Base-by-base conservation (phyloP, 1,140 invertebrate genomes). In the Aphelinus atriplicis region DNA sequence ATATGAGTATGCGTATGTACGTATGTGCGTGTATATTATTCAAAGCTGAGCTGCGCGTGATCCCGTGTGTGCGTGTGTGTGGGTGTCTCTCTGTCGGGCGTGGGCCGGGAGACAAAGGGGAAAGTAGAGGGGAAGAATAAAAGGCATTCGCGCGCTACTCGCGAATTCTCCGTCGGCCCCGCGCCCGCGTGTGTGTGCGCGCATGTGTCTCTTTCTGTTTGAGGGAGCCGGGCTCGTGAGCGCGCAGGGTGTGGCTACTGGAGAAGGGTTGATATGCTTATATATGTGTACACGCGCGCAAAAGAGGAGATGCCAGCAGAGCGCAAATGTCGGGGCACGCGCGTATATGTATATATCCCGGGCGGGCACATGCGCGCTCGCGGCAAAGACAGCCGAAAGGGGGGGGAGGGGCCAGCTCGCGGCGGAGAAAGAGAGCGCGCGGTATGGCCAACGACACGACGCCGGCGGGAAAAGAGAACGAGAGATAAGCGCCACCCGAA, bases 191-290 rank as follows among this genome's bases (percentile, higher is more conserved):
- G 26, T 26, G 26, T 26, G 26, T 26, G 26, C 26, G 26, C 26
- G 26, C 26, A 26, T 26, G 26, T 26, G 26, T 26, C 73, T 56
- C 56, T 70, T 68, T 67, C 60, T 51, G 64, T 73, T 73, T 74
- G 72, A 74, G 72, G 65, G 50, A 71, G 65, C 10, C 48, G 2
- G 26, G 51, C 51, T 26, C 26, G 26, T 26, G 26, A 53, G 51
- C 10, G 53, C 56, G 68, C 64, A 69, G 81, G 81, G 81, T 81
- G 80, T 82, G 81, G 81, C 76, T 61, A 70, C 64, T 58, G 71
- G 73, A 73, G 77, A 80, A 77, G 77, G 78, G 77, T 81, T 81
- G 75, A 77, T 79, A 71, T 73, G 77, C 78, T 79, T 77, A 79
- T 78, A 75, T 78, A 75, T 78, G 76, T 64, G 64, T 66, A 50